These are phyloP conservation scores for Melanocharis versteri DNA, from an alignment of 2,113 vertebrate species.

Conservation along the genomic window DNA sequence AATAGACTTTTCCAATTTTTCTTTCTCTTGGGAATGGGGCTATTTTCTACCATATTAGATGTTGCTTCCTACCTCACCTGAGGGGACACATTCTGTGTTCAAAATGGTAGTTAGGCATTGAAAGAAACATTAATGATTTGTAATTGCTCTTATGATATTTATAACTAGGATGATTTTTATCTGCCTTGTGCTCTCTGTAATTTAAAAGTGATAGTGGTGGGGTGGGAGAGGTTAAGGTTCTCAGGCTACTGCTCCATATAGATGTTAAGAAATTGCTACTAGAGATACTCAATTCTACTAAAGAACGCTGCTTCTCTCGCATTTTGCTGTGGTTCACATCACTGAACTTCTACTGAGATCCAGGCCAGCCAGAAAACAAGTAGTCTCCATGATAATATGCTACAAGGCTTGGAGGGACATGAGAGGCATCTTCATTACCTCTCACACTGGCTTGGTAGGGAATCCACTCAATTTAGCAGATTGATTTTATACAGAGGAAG, in stretches of 20 bases:
- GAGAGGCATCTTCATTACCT: not conserved
- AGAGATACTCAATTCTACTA: not conserved
- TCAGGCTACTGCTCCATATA: not conserved
- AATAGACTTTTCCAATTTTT: not conserved
- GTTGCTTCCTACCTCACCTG: not conserved
- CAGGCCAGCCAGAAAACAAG: not conserved
- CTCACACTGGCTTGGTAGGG: not conserved
- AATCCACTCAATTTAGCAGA: not conserved
- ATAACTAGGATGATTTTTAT: not conserved
- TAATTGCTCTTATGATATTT: not conserved
- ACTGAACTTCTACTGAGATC: not conserved
- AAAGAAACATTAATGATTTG: not conserved
- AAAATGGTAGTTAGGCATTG: not conserved
- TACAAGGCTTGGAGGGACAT: not conserved
- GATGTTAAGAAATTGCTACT: not conserved
- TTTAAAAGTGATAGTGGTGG: not conserved
- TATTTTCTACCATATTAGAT: not conserved
- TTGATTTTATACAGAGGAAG: not conserved
- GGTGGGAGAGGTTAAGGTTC: not conserved
- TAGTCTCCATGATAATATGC: not conserved
- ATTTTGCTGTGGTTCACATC: not conserved
- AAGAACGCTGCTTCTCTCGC: not conserved
- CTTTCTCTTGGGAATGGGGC: not conserved
- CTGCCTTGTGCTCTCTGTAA: not conserved
- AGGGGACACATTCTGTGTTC: not conserved